Evolutionary conservation across 2,888 invertebrate genomes (phyloP), one percentile per base, ranked within the genome.

Genomic region (Sialis fuliginosa): DNA sequence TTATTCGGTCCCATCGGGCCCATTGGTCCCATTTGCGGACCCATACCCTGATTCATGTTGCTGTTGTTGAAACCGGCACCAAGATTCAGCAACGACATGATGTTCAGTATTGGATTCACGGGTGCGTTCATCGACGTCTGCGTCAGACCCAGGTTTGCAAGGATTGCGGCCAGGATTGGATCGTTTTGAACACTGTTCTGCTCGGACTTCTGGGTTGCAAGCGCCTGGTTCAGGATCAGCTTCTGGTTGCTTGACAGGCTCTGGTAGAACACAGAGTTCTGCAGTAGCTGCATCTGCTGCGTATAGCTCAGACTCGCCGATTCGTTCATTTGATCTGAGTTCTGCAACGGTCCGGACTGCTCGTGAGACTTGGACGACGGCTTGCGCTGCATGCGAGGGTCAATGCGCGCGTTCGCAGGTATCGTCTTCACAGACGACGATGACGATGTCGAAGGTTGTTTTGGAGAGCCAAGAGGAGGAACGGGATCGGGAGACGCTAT

Each of bases 211-310:
- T 79, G 69, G 31, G 73, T 66, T 1, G 77, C 74, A 56, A 82
- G 60, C 58, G 81, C 72, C 56, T 81, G 79, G 58, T 81, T 81
- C 0, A 81, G 73, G 62, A 77, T 72, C 54, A 81, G 72, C 63
- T 81, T 82, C 58, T 79, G 77, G 52, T 79, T 81, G 47, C 79
- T 78, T 54, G 79, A 80, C 42, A 81, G 64, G 51, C 77, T 78
- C 58, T 76, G 78, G 57, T 80, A 82, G 73, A 81, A 81, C 48
- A 69, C 71, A 1, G 81, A 80, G 57, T 71, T 75, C 61, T 80
- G 79, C 45, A 80, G 61, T 52, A 79, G 77, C 50, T 75, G 66
- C 52, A 81, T 62, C 50, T 71, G 73, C 60, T 79, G 78, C 50
- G 77, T 68, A 58, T 79, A 66, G 42, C 51, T 60, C 59, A 64